Base-by-base conservation (phyloP, 2,113 vertebrate genomes). In the Corythornis vintsioides region DNA sequence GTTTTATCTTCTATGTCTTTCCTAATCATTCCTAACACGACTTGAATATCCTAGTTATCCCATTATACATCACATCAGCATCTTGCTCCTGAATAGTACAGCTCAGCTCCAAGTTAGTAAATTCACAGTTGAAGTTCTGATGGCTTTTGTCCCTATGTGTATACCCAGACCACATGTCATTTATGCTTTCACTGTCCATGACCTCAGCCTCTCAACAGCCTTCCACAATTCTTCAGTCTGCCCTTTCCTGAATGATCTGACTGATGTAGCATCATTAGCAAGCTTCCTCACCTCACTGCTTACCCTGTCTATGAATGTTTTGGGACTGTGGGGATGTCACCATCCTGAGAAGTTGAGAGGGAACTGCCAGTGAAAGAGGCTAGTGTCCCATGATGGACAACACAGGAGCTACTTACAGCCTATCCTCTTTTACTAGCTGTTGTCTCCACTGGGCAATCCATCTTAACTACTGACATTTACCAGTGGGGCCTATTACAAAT, bases 401-500 rank as follows among this genome's bases (percentile, higher is more conserved):
- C 28, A 31, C 3, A 4, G 28, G 60, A 93, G 24, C 66, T 87
- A 80, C 25, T 77, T 28, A 74, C 17, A 40, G 45, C 57, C 50
- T 48, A 60, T 12, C 5, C 53, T 79, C 29, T 72, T 85, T 69
- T 45, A 65, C 63, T 61, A 75, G 59, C 66, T 90, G 35, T 73
- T 82, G 76, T 76, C 50, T 94, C 56, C 40, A 80, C 43, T 29
- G 52, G 69, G 22, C 64, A 89, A 94, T 86, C 31, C 35, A 74
- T 83, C 72, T 74, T 88, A 88, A 86, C 75, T 80, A 82, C 55
- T 70, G 71, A 69, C 67, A 91, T 29, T 77, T 60, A 82, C 63
- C 60, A 76, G 12, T 64, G 67, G 79, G 72, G 78, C 56, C 61
- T 80, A 77, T 38, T 92, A 64, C 71, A 89, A 91, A 95, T 91